Percentiles rank a stretch among this genome's conserved stretches.
These are phyloP conservation scores for Hymenochirus boettgeri DNA, from an alignment of 2,113 vertebrate genomes.

Conservation along the genomic window DNA sequence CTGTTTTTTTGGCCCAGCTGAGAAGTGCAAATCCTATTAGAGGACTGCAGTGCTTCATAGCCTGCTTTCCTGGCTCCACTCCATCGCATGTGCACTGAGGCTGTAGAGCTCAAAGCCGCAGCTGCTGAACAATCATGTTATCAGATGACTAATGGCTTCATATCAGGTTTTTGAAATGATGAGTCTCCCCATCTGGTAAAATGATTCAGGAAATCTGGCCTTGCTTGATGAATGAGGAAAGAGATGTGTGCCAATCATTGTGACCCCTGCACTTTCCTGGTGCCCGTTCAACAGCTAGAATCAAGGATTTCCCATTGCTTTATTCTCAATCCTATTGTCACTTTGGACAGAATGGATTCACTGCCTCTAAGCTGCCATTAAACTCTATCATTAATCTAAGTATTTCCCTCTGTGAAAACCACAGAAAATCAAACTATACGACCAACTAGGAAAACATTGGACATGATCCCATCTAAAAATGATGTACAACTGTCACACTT, in stretches of 20 bases:
- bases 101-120: slow-evolving; percentile 78
- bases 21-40: slow-evolving; percentile 85
- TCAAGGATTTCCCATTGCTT: slow-evolving; percentile 54
- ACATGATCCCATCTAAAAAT: no score
- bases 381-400: slow-evolving; percentile 57
- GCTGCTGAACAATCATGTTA: slow-evolving; percentile 81
- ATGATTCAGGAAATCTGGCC: slow-evolving; percentile 82
- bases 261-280: slow-evolving; percentile 65
- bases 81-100: slow-evolving; percentile 88
- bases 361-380: slow-evolving; percentile 57
- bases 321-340: slow-evolving; percentile 57
- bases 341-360: slow-evolving; percentile 54
- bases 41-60: slow-evolving; percentile 65
- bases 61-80: slow-evolving; percentile 79
- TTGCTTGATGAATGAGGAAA: slow-evolving; percentile 79
- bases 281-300: slow-evolving; percentile 54
- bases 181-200: slow-evolving; percentile 83
- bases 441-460: no score
- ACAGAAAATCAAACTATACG: background rate
- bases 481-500: no score
- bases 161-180: slow-evolving; percentile 94
- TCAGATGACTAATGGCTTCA: slow-evolving; percentile 97
- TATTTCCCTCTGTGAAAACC: slow-evolving; percentile 47
- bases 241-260: slow-evolving; percentile 76
- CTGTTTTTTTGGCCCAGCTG: slow-evolving; percentile 85